Conservation (phyloP, 2,888 invertebrate species). For the Melieria picta region DNA sequence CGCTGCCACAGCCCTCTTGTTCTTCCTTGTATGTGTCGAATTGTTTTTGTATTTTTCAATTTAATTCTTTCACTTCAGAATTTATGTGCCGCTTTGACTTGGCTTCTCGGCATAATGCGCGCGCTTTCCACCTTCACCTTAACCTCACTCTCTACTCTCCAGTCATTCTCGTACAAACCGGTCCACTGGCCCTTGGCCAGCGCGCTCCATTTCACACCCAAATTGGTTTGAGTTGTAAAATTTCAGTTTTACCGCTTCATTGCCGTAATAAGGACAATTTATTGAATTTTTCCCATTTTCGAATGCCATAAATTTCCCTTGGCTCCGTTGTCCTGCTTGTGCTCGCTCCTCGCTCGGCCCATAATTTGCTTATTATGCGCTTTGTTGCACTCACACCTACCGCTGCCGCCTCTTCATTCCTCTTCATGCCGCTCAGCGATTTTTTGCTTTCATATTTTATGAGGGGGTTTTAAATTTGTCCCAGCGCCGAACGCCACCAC, state of each 20-base stretch:
- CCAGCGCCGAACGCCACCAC: slow-evolving; percentile 41
- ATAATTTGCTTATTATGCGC: slow-evolving; percentile 64
- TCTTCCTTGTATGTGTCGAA: background rate
- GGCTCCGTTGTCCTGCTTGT: slow-evolving; percentile 18
- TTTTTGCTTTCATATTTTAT: slow-evolving; percentile 15
- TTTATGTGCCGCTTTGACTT: background rate
- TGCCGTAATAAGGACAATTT: slow-evolving; percentile 64
- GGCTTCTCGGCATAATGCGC: background rate
- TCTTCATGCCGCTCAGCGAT: slow-evolving; percentile 13
- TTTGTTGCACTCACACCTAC: slow-evolving; percentile 48
- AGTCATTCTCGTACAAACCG: background rate
- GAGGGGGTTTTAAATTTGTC: slow-evolving; percentile 46
- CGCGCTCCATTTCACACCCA: slow-evolving; percentile 45
- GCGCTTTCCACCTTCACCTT: background rate
- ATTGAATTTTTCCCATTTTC: slow-evolving; percentile 52
- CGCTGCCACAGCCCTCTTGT: background rate
- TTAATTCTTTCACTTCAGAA: slow-evolving; percentile 27
- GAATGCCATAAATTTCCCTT: slow-evolving; percentile 22
- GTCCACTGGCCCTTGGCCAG: background rate
- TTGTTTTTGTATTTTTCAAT: slow-evolving; percentile 18
- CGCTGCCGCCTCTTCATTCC: background rate
- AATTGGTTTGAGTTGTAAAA: slow-evolving; percentile 60
- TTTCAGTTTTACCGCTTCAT: slow-evolving; percentile 62
- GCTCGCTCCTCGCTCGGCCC: slow-evolving; percentile 23
- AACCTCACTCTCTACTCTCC: background rate